Evolutionary conservation across 2,113 vertebrate species (phyloP), one percentile per base, ranked within the genome.

Genomic region (Abramis brama): DNA sequence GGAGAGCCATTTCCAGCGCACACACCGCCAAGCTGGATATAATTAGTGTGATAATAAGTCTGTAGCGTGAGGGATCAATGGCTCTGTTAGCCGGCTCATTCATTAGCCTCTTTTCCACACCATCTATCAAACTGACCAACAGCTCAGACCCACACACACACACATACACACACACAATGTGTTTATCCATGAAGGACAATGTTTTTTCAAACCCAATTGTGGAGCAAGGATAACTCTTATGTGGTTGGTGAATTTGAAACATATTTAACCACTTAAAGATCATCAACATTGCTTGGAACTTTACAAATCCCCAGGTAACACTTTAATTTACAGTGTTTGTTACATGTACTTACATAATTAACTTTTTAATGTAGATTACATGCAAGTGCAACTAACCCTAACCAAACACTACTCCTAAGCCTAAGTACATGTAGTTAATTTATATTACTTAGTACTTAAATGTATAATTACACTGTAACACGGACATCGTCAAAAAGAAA

Each of bases 31-130:
- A 23, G 66, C 75, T 82, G 80, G 70, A 86, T 91, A 88, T 91
- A 91, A 91, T 93, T 94, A 93, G 84, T 81, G 73, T 82, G 83
- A 85, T 93, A 94, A 93, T 95, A 90, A 92, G 90, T 85, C 85
- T 79, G 7, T 71, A 45, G 64, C 70, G 55, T 89, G 55, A 45
- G 77, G 73, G 87, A 91, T 91, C 79, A 88, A 93, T 94, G 83
- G 82, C 89, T 86, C 88, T 21, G 71, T 89, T 90, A 89, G 86
- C 83, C 25, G 74, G 82, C 88, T 87, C 91, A 91, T 93, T 93
- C 91, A 94, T 94, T 93, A 94, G 90, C 78, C 89, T 87, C 85
- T 75, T 84, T 89, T 88, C 83, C 85, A 82, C 89, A 90, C 85
- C 81, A 89, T 88, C 60, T 64, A 85, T 85, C 89, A 89, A 91